A percentile compares a stretch with the other conserved stretches of the same genome.
Evolutionary conservation across 2,797 vertebrate genomes (phyloP).

Genomic region (Ctenochaetus hawaiiensis): DNA sequence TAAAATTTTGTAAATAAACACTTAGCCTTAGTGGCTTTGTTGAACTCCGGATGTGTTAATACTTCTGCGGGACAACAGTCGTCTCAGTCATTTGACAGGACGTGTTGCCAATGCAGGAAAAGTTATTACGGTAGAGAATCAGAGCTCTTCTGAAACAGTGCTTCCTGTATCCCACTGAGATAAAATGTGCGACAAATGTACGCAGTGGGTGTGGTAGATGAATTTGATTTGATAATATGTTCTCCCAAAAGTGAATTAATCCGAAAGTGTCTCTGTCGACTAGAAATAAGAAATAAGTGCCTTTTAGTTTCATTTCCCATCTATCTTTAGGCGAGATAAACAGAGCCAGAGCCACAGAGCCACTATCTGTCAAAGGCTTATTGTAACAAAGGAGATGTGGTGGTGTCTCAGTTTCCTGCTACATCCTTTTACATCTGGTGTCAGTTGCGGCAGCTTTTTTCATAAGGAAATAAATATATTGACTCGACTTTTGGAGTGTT

Average conservation of each 20-base stretch:
- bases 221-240: not conserved
- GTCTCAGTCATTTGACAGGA: not conserved
- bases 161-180: slow-evolving; percentile 4
- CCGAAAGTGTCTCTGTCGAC: not conserved
- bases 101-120: not conserved
- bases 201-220: not conserved
- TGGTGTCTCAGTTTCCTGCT: not conserved
- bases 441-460: not conserved
- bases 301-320: not conserved
- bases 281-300: too few relatives aligned
- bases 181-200: not conserved
- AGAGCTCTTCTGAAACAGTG: not conserved
- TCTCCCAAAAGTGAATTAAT: not conserved
- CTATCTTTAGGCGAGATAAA: not conserved
- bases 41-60: not conserved
- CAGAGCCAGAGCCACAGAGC: not conserved
- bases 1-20: not conserved
- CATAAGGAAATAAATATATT: not conserved
- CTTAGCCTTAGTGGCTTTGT: not conserved
- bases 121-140: not conserved
- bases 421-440: not conserved
- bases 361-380: not conserved
- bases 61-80: too few relatives aligned
- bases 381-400: not conserved
- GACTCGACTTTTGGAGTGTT: not conserved